Base-by-base conservation (phyloP, 2,113 vertebrate genomes). In the Crotalus viridis region DNA sequence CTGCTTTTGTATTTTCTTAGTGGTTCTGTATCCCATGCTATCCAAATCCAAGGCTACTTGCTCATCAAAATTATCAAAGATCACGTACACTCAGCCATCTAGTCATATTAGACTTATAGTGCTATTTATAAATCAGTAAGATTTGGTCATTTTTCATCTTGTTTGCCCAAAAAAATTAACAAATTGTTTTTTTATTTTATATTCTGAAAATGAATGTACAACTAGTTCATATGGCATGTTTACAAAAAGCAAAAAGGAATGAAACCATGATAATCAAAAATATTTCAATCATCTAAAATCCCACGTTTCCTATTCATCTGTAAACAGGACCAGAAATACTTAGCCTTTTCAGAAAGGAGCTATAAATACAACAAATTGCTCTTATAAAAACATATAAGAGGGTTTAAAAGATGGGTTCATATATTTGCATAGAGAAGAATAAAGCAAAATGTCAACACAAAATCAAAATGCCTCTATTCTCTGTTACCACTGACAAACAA, bases 141-240 rank as follows among this genome's bases (percentile, higher is more conserved):
- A 39, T 74, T 74, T 74, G 33, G n/a, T 15, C 5, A 74, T 33
- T 74, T 74, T 74, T 17, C n/a, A 74, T 19, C n/a, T 81, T 81
- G 8, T 81, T 21, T 81, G 64, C 13, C 13, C 7, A 74, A 74
- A 74, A 33, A 64, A 56, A 64, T 55, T 33, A 92, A 46, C 33
- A 46, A 92, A 61, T 52, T 48, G 28, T 92, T 94, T 93, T 89
- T 7, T 13, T 26, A 69, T 9, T 90, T 93, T 0, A 0, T 90
- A 64, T 59, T 94, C 7, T 90, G 92, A 61, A 95, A 95, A 91
- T 89, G 56, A 56, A 95, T 93, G 90, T 95, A 93, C 91, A 95
- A 85, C 94, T 96, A 94, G 91, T 10, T 95, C 91, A 85, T 2
- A 0, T 90, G 90, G 91, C n/a, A 91, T 92, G 88, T 51, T 59